phyloP scores from a whole-genome alignment of 2,888 invertebrate genomes.

The Drosophila multiciliata region DNA sequence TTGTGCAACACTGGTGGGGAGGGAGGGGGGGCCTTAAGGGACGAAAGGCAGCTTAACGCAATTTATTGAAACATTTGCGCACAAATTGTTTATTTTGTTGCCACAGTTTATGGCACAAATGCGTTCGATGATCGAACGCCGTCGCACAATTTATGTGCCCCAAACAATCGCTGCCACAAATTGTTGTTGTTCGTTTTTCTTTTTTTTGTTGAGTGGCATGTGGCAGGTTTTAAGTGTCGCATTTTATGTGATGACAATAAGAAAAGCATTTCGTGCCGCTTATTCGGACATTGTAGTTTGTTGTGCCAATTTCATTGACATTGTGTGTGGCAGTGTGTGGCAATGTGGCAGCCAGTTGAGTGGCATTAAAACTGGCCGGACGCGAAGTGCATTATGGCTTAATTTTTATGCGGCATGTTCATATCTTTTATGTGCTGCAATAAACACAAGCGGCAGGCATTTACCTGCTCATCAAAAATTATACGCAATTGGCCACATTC shows the following conservation, averaged over 20 bases:
- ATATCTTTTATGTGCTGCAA: conserved; percentile 67
- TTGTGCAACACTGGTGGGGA: conserved; percentile 29
- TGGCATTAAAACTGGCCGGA: conserved; percentile 35
- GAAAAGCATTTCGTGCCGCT: conserved; percentile 9
- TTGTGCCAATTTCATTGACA: conserved; percentile 34
- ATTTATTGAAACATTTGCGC: conserved; percentile 69
- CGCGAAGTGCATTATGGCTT: conserved; percentile 72
- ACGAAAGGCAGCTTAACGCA: conserved; percentile 62
- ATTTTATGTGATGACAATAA: conserved; percentile 47
- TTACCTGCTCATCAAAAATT: conserved; percentile 26
- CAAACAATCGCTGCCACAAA: conserved; percentile 57
- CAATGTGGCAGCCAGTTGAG: conserved; percentile 10
- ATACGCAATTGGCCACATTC: conserved; percentile 6
- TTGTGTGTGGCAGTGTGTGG: conserved; percentile 40
- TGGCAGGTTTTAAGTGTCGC: conserved; percentile 45
- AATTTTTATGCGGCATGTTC: conserved; percentile 69
- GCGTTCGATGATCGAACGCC: conserved; percentile 35
- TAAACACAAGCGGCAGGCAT: conserved; percentile 41
- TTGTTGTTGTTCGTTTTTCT: conserved; percentile 9
- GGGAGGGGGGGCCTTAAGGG: not conserved
- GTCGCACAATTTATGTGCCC: conserved; percentile 58
- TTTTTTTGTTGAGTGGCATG: not conserved
- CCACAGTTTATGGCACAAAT: conserved; percentile 45
- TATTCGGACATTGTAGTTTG: conserved; percentile 64
- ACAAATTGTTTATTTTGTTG: conserved; percentile 79